Percentiles rank a stretch among this genome's conserved stretches.
These are phyloP conservation scores for Astur gentilis DNA, from an alignment of 2,113 vertebrate genomes.

Conservation along the genomic window DNA sequence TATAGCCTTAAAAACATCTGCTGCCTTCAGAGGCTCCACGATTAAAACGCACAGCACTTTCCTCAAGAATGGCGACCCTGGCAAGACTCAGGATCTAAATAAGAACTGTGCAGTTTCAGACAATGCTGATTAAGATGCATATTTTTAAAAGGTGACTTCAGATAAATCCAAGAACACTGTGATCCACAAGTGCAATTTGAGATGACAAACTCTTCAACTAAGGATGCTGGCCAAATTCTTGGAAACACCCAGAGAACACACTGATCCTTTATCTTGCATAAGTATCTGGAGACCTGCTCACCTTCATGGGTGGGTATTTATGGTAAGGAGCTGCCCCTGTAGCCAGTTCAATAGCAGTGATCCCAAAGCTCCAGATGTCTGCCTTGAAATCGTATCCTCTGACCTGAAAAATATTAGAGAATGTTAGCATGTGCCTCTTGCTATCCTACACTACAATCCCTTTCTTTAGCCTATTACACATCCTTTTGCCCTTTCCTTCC, in stretches of 20 bases:
- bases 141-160: conserved; percentile 1
- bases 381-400: conserved; percentile 98
- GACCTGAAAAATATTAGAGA: conserved; percentile 74
- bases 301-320: conserved; percentile 98
- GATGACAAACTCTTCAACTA: background rate
- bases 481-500: background rate
- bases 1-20: background rate
- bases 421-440: background rate
- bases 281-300: conserved; percentile 45
- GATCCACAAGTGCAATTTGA: background rate
- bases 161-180: background rate
- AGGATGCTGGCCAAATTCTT: background rate
- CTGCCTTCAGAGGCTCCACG: background rate
- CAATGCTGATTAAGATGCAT: background rate
- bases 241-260: background rate
- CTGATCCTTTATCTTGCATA: background rate
- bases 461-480: background rate
- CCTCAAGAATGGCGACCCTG: background rate
- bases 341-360: conserved; percentile 96
- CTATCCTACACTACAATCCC: background rate
- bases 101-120: background rate
- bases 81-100: background rate
- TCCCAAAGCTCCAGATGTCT: conserved; percentile 99
- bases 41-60: background rate
- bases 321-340: conserved; percentile 97